phyloP scores from a whole-genome alignment of 2,888 invertebrate genomes.

The Drosophila mettleri region DNA sequence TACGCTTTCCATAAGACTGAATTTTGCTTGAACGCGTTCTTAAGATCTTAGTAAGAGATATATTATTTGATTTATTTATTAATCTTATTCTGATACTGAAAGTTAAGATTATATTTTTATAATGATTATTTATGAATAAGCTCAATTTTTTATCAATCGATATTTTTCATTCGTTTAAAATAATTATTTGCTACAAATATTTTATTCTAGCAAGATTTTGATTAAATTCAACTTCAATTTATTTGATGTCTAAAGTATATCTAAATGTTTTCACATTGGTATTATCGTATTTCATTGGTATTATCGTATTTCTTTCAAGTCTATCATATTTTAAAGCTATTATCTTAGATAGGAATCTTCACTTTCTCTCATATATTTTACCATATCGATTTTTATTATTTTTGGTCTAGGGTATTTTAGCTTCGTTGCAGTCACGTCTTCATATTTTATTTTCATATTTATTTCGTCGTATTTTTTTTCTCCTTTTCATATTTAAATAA shows the following conservation, averaged over 20 bases:
- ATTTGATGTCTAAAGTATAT: no score
- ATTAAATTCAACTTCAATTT: no score
- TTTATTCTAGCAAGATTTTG: no score
- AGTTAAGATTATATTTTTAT: not conserved
- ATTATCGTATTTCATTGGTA: no score
- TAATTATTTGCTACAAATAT: no score
- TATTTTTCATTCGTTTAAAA: no score
- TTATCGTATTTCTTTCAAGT: no score
- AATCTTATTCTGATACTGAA: not conserved
- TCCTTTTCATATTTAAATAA: conserved; percentile 78
- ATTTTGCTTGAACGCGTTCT: not conserved
- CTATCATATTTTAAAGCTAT: not conserved
- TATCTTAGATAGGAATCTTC: not conserved
- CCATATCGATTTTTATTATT: not conserved
- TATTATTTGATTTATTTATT: not conserved
- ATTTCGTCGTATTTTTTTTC: conserved; percentile 55
- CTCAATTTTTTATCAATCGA: no score
- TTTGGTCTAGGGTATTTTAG: conserved; percentile 41
- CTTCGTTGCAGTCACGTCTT: conserved; percentile 15
- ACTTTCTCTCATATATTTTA: not conserved
- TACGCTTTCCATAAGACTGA: conserved; percentile 6
- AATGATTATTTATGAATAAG: no score
- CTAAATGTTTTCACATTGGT: no score
- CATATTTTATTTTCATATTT: conserved; percentile 54
- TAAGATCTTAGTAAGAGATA: no score